These are phyloP conservation scores for Corella eumyota DNA, from an alignment of 23 tunicate genomes.

Conservation along the genomic window DNA sequence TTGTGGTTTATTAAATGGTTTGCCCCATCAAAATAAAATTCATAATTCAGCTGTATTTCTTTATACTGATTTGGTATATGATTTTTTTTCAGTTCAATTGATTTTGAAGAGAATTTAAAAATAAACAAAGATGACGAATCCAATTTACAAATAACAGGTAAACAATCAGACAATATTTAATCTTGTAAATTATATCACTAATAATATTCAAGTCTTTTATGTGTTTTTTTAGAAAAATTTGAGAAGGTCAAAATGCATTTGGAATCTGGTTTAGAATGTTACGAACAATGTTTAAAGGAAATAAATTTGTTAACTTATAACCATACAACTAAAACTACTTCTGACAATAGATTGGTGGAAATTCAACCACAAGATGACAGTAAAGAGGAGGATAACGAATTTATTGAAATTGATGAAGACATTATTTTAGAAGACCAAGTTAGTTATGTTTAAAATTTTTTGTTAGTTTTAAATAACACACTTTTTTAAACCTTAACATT, in stretches of 20 bases:
- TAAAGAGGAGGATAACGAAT: constrained; percentile 1
- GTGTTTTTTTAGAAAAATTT: not conserved
- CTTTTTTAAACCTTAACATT: not conserved
- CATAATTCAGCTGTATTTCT: too few relatives aligned
- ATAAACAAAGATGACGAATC: too few relatives aligned
- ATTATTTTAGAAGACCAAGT: constrained; percentile 11
- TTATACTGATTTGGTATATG: too few relatives aligned
- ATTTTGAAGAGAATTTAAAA: too few relatives aligned
- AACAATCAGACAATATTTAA: too few relatives aligned
- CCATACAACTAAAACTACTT: not conserved
- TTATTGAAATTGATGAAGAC: constrained; percentile 1
- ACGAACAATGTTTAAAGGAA: constrained; percentile 10
- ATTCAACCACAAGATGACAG: constrained; percentile 1
- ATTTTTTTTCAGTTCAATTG: too few relatives aligned
- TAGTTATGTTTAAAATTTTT: not conserved
- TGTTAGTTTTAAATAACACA: not conserved
- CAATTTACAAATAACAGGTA: too few relatives aligned
- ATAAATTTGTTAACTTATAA: not conserved
- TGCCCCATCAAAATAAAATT: too few relatives aligned
- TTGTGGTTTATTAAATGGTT: too few relatives aligned
- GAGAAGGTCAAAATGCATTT: constrained; percentile 9
- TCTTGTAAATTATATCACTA: too few relatives aligned
- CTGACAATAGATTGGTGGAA: not conserved
- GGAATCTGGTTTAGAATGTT: constrained; percentile 18
- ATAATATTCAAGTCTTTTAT: too few relatives aligned